Conservation (phyloP, 1,140 invertebrate species). For the Drosophila pectinifera region DNA sequence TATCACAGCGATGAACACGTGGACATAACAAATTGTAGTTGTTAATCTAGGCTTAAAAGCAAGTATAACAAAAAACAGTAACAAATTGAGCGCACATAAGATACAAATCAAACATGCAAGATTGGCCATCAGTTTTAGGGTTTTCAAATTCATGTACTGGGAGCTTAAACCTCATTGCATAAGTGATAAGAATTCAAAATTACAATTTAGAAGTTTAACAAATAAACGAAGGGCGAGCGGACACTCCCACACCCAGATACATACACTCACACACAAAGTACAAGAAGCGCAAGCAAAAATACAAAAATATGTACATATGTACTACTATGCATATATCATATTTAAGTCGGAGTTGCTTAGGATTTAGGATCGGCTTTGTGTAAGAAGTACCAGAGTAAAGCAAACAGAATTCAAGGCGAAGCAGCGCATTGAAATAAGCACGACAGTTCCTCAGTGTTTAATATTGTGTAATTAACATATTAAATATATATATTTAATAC, state of each 20-base stretch:
- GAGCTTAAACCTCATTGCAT: slow-evolving; percentile 68
- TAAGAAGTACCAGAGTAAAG: slow-evolving; percentile 30
- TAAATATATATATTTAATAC: slow-evolving; percentile 52
- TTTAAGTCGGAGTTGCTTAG: slow-evolving; percentile 60
- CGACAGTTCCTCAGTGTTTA: slow-evolving; percentile 83
- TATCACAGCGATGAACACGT: slow-evolving; percentile 63
- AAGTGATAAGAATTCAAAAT: slow-evolving; percentile 82
- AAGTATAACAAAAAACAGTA: slow-evolving; percentile 26
- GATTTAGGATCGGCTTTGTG: slow-evolving; percentile 62
- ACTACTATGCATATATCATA: slow-evolving; percentile 42
- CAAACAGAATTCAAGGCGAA: slow-evolving; percentile 55
- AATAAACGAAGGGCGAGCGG: slow-evolving; percentile 11
- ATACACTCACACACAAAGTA: slow-evolving; percentile 49
- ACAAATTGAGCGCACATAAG: slow-evolving; percentile 49
- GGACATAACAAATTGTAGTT: slow-evolving; percentile 74
- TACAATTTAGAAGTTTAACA: slow-evolving; percentile 41
- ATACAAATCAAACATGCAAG: slow-evolving; percentile 29
- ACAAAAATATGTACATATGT: slow-evolving; percentile 23
- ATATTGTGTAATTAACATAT: slow-evolving; percentile 69
- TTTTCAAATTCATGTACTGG: slow-evolving; percentile 76
- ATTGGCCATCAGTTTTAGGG: slow-evolving; percentile 75
- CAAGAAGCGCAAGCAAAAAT: slow-evolving; percentile 66
- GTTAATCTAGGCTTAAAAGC: slow-evolving; percentile 62
- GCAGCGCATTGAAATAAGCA: slow-evolving; percentile 77
- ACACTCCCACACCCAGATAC: slow-evolving; percentile 9